Base-by-base conservation (phyloP, 2,888 invertebrate species). In the Agriopis marginaria region DNA sequence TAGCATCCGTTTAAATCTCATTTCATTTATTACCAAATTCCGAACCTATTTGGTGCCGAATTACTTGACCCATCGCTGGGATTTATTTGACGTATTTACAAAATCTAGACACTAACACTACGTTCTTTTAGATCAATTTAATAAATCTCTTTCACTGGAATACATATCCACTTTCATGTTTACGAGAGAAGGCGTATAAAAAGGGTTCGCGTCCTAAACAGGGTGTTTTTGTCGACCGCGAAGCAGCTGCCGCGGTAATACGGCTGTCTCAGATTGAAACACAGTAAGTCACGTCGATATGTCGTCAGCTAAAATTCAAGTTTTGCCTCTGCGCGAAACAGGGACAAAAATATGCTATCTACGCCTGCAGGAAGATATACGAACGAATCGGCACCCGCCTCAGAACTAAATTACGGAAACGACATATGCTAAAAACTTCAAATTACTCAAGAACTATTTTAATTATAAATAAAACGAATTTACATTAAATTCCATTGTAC, bases 181-280 rank as follows among this genome's bases (percentile, higher is more conserved):
- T 66, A 66, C 66, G 66, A 60, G 54, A 44, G 44, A 32, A 56
- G 50, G 58, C 51, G 64, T 14, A 39, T 61, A 55, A 55, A 59
- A 66, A 66, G 54, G 60, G 54, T 49, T 54, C 54, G 49, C 42
- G n/a, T 53, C 58, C 64, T 56, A 64, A 64, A 64, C 56, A 64
- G 64, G 58, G 58, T 65, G 64, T 65, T 66, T 58, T 66, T 61
- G 58, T 65, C 66, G 49, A 42, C 66, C 47, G 11, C 66, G 17
- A 44, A 54, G 23, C 56, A 67, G 53, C 62, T 67, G 67, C 50
- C 23, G 47, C 45, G 56, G n/a, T 45, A 32, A 58, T 32, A 3
- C 23, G 45, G 32, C 23, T 32, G 58, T 5, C n/a, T 8, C 4
- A 32, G 1, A 23, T 9, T 1, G 7, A 58, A 58, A 45, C n/a